Base-by-base conservation (phyloP, 1,140 invertebrate species). In the Zaprionus ghesquierei region DNA sequence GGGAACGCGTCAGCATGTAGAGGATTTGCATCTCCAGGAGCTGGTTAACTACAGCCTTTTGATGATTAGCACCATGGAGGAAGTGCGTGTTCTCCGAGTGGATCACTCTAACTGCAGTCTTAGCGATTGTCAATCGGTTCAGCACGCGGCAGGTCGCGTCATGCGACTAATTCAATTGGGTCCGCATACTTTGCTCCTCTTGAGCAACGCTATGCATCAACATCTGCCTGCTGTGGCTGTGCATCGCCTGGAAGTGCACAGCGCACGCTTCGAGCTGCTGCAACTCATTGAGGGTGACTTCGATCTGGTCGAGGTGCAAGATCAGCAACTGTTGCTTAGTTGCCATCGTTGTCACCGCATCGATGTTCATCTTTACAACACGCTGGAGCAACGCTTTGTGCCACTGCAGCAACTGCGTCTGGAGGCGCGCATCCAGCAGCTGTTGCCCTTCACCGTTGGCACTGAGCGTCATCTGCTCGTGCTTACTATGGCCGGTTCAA, bases 121-220 rank as follows among this genome's bases (percentile, higher is more conserved):
- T 2, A 72, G 20, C 20, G 90, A 91, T 29, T 91, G 86, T 90
- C 90, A 91, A 12, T 87, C 84, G 0, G 15, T 91, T 13, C 54
- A 54, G 0, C 56, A 71, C 0, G 74, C 75, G 1, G 59, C 81
- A 3, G 84, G 84, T 2, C 64, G 72, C 5, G 20, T 79, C 4
- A 55, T 91, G 70, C 73, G 71, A 10, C 22, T 91, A 0, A 13
- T 82, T 18, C 56, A 31, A 12, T 18, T 50, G 46, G 8, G 3
- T 9, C 22, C 1, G 18, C 35, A 9, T 0, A 13, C 63, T 13
- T 23, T 61, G 6, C 31, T 79, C 0, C 53, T 77, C 0, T 12
- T 91, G 1, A 55, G 73, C 15, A 81, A 69, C 22, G 72, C 68
- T 1, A 5, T 79, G 23, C 23, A 70, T 1, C 46, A 49, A 0